A percentile compares a stretch with the other conserved stretches of the same genome.
Evolutionary conservation across 2,888 invertebrate genomes (phyloP).

Genomic region (Ypsolopha sequella): DNA sequence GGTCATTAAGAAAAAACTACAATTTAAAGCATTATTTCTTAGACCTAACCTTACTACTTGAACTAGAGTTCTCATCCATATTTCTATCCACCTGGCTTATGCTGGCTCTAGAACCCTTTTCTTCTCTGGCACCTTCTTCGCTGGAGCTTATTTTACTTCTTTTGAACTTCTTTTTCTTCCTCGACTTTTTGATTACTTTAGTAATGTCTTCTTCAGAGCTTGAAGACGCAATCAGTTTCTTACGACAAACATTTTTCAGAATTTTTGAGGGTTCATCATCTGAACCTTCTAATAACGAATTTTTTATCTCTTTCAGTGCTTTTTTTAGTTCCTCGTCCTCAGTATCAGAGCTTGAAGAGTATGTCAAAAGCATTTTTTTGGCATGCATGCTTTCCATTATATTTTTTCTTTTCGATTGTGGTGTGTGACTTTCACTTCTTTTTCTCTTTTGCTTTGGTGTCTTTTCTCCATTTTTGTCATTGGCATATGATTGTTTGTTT

Average conservation of each 20-base stretch:
- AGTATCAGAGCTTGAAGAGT: slow-evolving; percentile 50
- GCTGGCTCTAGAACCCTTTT: slow-evolving; percentile 8
- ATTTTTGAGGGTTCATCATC: slow-evolving; percentile 19
- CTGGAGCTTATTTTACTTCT: slow-evolving; percentile 4
- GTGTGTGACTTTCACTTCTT: slow-evolving; percentile 14
- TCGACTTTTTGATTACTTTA: slow-evolving; percentile 10
- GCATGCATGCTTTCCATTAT: slow-evolving; percentile 44
- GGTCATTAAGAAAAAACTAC: no score
- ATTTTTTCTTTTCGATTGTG: slow-evolving; percentile 30
- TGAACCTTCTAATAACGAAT: slow-evolving; percentile 25
- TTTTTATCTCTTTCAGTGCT: slow-evolving; percentile 30
- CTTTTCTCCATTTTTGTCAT: slow-evolving; percentile 5
- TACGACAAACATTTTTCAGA: slow-evolving; percentile 5
- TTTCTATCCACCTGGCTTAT: slow-evolving; percentile 18
- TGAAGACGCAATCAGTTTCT: slow-evolving; percentile 13
- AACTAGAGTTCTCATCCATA: slow-evolving; percentile 25
- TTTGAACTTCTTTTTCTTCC: slow-evolving; percentile 7
- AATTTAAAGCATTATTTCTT: slow-evolving; percentile 1
- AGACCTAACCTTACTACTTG: slow-evolving; percentile 51
- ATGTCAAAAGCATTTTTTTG: slow-evolving; percentile 39
- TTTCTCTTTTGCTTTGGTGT: slow-evolving; percentile 14
- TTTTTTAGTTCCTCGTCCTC: slow-evolving; percentile 37
- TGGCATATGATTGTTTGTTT: no score
- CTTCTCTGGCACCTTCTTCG: slow-evolving; percentile 4
- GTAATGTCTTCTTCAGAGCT: slow-evolving; percentile 13